Base-by-base conservation (phyloP, 92 coral and sea anemone genomes). In the Zoanthus gigantus region DNA sequence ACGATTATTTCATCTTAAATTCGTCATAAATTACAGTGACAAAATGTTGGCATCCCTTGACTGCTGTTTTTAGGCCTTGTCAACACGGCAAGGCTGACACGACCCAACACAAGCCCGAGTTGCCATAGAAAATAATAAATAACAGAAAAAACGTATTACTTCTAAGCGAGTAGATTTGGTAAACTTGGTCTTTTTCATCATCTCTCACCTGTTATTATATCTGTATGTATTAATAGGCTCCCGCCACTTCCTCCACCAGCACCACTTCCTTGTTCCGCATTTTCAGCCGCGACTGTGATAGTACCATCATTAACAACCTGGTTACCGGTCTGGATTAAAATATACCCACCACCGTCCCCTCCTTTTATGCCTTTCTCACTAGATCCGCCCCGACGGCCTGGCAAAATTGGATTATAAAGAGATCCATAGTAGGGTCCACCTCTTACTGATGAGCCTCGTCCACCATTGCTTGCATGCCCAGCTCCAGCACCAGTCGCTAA, bases 171-270 rank as follows among this genome's bases (percentile, higher is more conserved):
- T 37, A 37, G 42, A 37, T 37, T 37, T 4, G 4, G 42, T 37
- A 37, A 37, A 37, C 4, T 37, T 37, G 4, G 9, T 7, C 56
- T 50, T 50, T 11, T 50, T 23, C 42, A 37, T 37, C 4, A 17
- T 63, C 69, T 84, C 67, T 80, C 29, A 88, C 90, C 90, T 89
- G 87, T 84, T 71, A 89, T 78, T 15, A 76, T 34, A 42, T 92
- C 86, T n/a, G 94, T 89, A 1, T 50, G 52, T 69, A 92, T 76
- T 29, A 85, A 86, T 31, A 92, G 76, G 86, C 94, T 92, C 29
- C 94, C 94, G 12, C 94, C 94, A 82, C 94, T 92, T 81, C 94
- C 94, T 31, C 94, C 94, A 2, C 94, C 94, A 63, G 93, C 95
- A 47, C 83, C 89, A 85, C 92, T 90, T 66, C 89, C 92, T 50